Evolutionary conservation across 2,888 invertebrate species (phyloP).

Genomic region (Pantelozetes paolii): DNA sequence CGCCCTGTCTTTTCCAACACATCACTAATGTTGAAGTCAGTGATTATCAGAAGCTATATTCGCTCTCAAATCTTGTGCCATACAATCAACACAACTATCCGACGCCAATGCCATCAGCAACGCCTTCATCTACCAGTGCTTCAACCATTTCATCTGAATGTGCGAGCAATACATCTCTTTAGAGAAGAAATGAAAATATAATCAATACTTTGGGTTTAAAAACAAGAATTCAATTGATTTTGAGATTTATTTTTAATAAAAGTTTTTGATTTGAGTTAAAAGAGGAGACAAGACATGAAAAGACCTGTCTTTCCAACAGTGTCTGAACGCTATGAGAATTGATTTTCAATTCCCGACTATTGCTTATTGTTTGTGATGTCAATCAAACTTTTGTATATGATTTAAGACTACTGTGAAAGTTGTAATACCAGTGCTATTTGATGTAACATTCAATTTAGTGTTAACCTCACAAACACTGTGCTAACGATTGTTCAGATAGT

Average conservation of each 20-base stretch:
- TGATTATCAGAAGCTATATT: conserved; percentile 64
- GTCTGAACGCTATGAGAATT: not conserved
- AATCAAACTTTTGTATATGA: not conserved
- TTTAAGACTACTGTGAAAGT: not conserved
- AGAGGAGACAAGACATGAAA: not conserved
- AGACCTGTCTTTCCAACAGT: not conserved
- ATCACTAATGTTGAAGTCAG: conserved; percentile 69
- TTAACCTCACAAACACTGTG: not conserved
- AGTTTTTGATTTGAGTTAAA: not conserved
- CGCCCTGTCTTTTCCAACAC: conserved; percentile 78
- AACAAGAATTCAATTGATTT: not conserved
- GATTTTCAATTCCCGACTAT: too few relatives aligned
- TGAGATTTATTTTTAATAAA: not conserved
- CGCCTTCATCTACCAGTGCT: conserved; percentile 31
- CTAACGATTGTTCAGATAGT: not conserved
- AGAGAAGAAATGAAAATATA: not conserved
- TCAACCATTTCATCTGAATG: conserved; percentile 28
- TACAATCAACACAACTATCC: conserved; percentile 19
- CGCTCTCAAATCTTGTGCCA: conserved; percentile 54
- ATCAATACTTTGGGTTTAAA: not conserved
- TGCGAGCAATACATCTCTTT: conserved; percentile 21
- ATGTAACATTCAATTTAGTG: too few relatives aligned
- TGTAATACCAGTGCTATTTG: not conserved
- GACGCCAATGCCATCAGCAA: not conserved
- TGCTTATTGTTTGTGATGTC: not conserved